Conservation (phyloP, 2,888 invertebrate genomes). For the Oeneis ivallda region DNA sequence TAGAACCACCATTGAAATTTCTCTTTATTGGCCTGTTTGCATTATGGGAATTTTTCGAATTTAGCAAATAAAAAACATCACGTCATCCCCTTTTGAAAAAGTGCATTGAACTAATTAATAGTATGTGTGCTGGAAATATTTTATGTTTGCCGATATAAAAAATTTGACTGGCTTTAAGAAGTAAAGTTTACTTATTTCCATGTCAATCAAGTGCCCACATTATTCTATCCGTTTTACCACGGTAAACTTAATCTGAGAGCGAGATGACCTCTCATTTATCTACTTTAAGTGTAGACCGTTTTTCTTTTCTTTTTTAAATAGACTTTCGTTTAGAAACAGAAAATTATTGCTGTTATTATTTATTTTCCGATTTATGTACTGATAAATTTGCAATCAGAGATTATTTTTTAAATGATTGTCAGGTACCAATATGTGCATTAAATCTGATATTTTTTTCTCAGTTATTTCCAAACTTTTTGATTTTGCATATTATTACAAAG, state of each 20-base stretch:
- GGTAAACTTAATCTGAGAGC: not conserved
- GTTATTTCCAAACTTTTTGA: too few relatives aligned
- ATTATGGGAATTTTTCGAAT: slow-evolving; percentile 36
- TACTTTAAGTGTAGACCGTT: too few relatives aligned
- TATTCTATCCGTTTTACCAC: slow-evolving; percentile 9
- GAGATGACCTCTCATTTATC: too few relatives aligned
- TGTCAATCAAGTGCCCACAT: slow-evolving; percentile 17
- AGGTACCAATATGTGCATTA: too few relatives aligned
- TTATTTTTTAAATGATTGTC: too few relatives aligned
- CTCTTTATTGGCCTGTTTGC: slow-evolving; percentile 35
- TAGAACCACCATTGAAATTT: slow-evolving; percentile 30
- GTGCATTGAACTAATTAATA: slow-evolving; percentile 37
- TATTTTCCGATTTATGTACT: too few relatives aligned
- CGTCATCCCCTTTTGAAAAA: slow-evolving; percentile 28
- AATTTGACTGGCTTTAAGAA: slow-evolving; percentile 22
- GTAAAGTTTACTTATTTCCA: slow-evolving; percentile 21
- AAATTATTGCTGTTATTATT: too few relatives aligned
- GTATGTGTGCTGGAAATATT: slow-evolving; percentile 27
- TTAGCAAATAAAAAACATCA: slow-evolving; percentile 35
- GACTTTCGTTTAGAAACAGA: too few relatives aligned
- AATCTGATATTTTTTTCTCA: too few relatives aligned
- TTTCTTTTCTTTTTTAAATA: too few relatives aligned
- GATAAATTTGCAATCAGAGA: too few relatives aligned
- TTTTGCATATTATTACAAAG: too few relatives aligned
- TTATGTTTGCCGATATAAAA: slow-evolving; percentile 23